These are phyloP conservation scores for Chirona hameri DNA, from an alignment of 2,888 invertebrate species.

Conservation along the genomic window DNA sequence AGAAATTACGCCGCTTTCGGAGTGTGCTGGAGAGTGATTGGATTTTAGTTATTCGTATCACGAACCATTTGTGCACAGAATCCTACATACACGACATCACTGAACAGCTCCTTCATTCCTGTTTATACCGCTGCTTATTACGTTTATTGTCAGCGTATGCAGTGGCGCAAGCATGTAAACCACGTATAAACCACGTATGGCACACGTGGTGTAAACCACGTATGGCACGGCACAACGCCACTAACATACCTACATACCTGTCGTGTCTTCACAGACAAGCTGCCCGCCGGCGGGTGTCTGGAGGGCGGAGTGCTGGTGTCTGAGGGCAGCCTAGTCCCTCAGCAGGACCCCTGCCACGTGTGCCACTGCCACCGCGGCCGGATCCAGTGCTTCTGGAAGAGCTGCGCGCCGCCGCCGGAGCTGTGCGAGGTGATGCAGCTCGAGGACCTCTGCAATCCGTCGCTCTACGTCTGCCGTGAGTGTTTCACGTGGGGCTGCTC, in stretches of 20 bases:
- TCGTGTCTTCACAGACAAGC: background rate
- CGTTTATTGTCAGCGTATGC: no score
- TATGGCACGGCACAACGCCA: background rate
- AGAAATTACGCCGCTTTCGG: no score
- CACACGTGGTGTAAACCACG: background rate
- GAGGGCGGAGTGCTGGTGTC: background rate
- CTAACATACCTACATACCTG: background rate
- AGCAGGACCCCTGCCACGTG: background rate
- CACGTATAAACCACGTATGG: background rate
- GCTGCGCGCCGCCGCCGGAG: constrained; percentile 43
- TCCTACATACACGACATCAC: background rate
- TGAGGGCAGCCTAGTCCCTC: background rate
- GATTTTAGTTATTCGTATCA: no score
- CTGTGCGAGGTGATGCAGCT: constrained; percentile 42
- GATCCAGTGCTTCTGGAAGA: constrained; percentile 43
- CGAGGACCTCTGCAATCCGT: constrained; percentile 42
- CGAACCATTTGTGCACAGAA: no score
- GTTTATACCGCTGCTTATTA: no score
- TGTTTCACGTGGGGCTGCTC: constrained; percentile 14
- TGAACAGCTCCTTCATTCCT: background rate
- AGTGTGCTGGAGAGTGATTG: no score
- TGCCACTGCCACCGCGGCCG: constrained; percentile 1
- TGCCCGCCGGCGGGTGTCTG: background rate
- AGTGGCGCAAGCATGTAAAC: no score
- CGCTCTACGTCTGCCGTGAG: constrained; percentile 44